Evolutionary conservation across 1,140 invertebrate species (phyloP).

Genomic region (Frieseomelitta varia): DNA sequence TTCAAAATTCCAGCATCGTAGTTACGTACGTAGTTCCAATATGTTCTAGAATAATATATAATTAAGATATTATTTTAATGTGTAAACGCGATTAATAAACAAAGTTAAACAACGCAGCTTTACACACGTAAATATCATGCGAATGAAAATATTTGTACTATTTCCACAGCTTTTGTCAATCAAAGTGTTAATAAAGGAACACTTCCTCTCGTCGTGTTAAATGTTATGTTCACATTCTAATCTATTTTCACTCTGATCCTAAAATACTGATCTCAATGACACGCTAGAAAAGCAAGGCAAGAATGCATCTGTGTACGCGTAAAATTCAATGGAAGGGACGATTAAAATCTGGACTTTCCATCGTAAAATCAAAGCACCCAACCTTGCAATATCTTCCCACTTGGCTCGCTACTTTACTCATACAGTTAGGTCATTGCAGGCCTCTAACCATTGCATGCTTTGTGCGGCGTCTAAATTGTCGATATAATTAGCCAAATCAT

Average conservation of each 20-base stretch:
- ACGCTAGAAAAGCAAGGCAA: neutral
- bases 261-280: neutral
- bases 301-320: neutral
- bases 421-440: conserved; percentile 33
- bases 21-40: neutral
- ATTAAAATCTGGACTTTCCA: neutral
- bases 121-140: neutral
- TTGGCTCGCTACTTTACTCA: neutral
- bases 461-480: conserved; percentile 70
- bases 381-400: neutral
- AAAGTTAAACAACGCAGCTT: neutral
- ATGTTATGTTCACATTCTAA: too few relatives aligned
- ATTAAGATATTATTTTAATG: conserved; percentile 26
- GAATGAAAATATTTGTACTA: conserved; percentile 17
- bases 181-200: neutral
- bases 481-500: conserved; percentile 72
- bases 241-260: neutral
- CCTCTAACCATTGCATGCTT: conserved; percentile 70
- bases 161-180: neutral
- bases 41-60: neutral
- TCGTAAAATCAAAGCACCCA: neutral
- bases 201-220: too few relatives aligned
- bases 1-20: neutral
- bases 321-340: neutral
- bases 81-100: neutral